Evolutionary conservation across 2,888 invertebrate species (phyloP), one percentile per base, ranked within the genome.

Genomic region (Anagyrus pseudococci): DNA sequence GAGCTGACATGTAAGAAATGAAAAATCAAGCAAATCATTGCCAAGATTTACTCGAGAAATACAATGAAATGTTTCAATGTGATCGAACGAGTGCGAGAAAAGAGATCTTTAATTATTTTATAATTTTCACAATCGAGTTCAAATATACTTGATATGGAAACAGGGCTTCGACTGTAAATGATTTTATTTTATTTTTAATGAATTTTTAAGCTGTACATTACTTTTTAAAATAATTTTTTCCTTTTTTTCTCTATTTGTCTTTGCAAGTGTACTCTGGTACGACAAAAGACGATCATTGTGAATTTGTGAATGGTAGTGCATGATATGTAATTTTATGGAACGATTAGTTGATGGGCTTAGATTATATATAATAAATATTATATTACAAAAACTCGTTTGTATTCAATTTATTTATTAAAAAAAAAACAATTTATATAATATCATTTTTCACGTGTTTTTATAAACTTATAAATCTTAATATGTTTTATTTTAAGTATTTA

Each of bases 311-410:
- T 13, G 58, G 60, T 49, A 56, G 52, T 40, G 60, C 49, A 64
- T 58, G 62, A 62, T 54, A 54, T 69, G 58, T 65, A 62, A 60
- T 68, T 67, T 66, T 67, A 64, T 61, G 37, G 37, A 57, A 57
- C 44, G 50, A 62, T 62, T n/a, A 55, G 49, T 66, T 55, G 54
- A 44, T 57, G 53, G 49, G 46, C 53, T 56, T 58, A 63, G 66
- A 53, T 53, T 59, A 13, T 13, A 62, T 58, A 46, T 20, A 65
- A 65, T 65, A n/a, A n/a, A n/a, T n/a, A n/a, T n/a, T n/a, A n/a
- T n/a, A n/a, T n/a, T n/a, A n/a, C n/a, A n/a, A n/a, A n/a, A n/a
- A n/a, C n/a, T n/a, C n/a, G n/a, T n/a, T n/a, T n/a, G n/a, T n/a
- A n/a, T n/a, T n/a, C n/a, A n/a, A n/a, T n/a, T n/a, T n/a, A n/a